Conservation (phyloP, 1,140 invertebrate genomes). For the Pemphigus obesinymphae region DNA sequence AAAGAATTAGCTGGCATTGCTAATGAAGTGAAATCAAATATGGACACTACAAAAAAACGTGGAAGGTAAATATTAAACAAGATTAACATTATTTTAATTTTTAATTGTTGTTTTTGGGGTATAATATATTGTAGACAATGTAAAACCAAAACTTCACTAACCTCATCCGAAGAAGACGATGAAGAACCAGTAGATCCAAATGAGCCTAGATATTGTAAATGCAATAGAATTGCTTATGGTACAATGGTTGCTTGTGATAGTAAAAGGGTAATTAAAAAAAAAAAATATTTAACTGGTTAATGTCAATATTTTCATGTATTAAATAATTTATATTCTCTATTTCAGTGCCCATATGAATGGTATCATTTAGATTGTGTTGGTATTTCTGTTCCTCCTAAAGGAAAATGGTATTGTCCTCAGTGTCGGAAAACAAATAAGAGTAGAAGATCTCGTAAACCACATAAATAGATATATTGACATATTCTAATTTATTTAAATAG, state of each 20-base stretch:
- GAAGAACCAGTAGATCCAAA: conserved; percentile 63
- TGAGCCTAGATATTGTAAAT: conserved; percentile 94
- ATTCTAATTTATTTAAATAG: no score
- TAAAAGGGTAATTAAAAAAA: conserved; percentile 69
- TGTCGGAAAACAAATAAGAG: conserved; percentile 83
- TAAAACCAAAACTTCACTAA: not conserved
- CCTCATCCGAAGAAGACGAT: conserved; percentile 12
- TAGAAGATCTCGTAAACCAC: conserved; percentile 54
- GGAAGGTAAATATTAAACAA: conserved; percentile 56
- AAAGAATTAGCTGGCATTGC: conserved; percentile 71
- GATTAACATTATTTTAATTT: not conserved
- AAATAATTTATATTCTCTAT: not conserved
- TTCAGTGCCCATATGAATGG: conserved; percentile 93
- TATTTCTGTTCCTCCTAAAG: conserved; percentile 90
- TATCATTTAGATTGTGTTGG: conserved; percentile 98
- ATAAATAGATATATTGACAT: not conserved
- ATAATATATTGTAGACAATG: conserved; percentile 1
- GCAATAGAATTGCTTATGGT: conserved; percentile 96
- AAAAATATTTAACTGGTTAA: not conserved
- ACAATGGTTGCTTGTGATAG: conserved; percentile 99
- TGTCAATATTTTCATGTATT: not conserved
- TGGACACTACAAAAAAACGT: conserved; percentile 63
- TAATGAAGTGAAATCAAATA: conserved; percentile 70
- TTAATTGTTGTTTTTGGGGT: not conserved
- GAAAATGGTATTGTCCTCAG: conserved; percentile 97